Evolutionary conservation across 2,797 vertebrate species (phyloP).

Genomic region (Iguana delicatissima): DNA sequence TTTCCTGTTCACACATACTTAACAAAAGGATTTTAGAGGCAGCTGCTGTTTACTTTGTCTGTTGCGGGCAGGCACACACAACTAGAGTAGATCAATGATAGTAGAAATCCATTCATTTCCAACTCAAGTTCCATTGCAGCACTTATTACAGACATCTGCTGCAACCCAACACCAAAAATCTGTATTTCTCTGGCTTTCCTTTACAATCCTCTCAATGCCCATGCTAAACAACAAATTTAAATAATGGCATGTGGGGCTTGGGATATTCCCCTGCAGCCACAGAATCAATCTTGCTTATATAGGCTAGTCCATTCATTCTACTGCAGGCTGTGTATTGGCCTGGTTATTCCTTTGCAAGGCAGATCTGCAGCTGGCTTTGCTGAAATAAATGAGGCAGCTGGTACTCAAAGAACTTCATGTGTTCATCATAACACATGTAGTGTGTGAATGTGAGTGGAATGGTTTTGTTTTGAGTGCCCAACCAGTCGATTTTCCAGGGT

Average conservation of each 20-base stretch:
- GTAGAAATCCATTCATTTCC: too few relatives aligned
- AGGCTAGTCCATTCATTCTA: neutral
- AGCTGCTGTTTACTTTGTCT: neutral
- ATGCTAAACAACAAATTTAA: too few relatives aligned
- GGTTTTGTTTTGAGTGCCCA: neutral
- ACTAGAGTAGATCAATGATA: too few relatives aligned
- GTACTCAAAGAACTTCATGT: neutral
- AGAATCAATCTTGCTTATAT: neutral
- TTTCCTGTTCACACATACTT: too few relatives aligned
- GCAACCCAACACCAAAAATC: too few relatives aligned
- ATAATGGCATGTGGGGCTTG: neutral
- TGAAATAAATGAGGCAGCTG: neutral
- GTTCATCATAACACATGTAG: neutral
- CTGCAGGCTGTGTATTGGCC: neutral
- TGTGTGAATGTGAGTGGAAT: neutral
- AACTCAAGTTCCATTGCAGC: too few relatives aligned
- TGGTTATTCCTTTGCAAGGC: neutral
- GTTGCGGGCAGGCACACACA: too few relatives aligned
- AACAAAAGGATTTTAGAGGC: too few relatives aligned
- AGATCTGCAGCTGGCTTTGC: neutral
- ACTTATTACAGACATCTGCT: too few relatives aligned
- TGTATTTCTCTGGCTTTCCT: too few relatives aligned
- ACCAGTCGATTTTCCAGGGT: neutral
- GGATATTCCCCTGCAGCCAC: neutral
- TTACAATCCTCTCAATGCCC: too few relatives aligned